These are phyloP conservation scores for Cantharis nigra DNA, from an alignment of 2,888 invertebrate species.

Conservation along the genomic window DNA sequence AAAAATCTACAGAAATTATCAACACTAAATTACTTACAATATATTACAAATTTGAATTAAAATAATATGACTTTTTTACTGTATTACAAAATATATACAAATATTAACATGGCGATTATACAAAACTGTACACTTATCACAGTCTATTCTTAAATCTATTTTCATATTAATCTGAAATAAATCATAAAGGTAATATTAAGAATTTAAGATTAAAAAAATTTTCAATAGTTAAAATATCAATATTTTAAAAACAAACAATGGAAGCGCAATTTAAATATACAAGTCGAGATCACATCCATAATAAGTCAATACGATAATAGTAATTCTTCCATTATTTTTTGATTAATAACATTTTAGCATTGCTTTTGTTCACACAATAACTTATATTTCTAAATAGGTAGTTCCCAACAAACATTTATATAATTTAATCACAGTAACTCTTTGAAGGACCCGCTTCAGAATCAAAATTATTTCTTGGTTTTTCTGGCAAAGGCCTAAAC, in stretches of 20 bases:
- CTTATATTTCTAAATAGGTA: constrained; percentile 3
- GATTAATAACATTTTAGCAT: background rate
- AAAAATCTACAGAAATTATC: background rate
- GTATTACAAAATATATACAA: constrained; percentile 28
- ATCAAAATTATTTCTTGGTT: constrained; percentile 55
- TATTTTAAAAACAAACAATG: background rate
- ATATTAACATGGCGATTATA: constrained; percentile 27
- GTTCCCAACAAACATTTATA: background rate
- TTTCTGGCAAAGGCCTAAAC: constrained; percentile 71
- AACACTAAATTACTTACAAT: constrained; percentile 19
- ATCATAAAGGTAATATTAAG: constrained; percentile 7
- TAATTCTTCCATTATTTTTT: background rate
- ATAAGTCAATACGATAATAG: background rate
- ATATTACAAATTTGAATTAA: constrained; percentile 21
- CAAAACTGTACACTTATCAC: constrained; percentile 31
- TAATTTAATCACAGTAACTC: constrained; percentile 5
- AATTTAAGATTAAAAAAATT: background rate
- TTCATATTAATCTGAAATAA: constrained; percentile 10
- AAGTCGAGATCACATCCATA: constrained; percentile 9
- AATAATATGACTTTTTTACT: constrained; percentile 10
- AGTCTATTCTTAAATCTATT: constrained; percentile 18
- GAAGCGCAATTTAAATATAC: constrained; percentile 1
- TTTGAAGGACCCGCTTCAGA: constrained; percentile 37
- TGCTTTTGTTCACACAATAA: constrained; percentile 7
- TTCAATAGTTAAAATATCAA: background rate